Conservation (phyloP, 2,888 invertebrate genomes). For the Linnaemya tessellans region DNA sequence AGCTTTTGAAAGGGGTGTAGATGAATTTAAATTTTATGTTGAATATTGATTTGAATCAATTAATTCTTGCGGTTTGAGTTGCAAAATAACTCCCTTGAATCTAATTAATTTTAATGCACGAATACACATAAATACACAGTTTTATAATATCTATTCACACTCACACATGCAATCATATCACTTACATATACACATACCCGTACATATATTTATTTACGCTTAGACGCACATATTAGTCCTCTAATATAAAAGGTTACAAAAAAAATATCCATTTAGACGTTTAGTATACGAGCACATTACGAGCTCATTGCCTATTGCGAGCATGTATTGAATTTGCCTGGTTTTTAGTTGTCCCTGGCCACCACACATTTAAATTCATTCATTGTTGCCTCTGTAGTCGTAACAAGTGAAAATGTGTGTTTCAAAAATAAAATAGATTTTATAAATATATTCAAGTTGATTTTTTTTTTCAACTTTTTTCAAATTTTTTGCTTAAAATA, state of each 20-base stretch:
- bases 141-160: constrained; percentile 47
- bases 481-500: constrained; percentile 14
- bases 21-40: constrained; percentile 72
- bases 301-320: constrained; percentile 9
- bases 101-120: constrained; percentile 84
- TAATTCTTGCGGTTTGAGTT: constrained; percentile 78
- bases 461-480: background rate
- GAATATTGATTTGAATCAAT: constrained; percentile 84
- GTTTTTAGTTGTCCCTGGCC: constrained; percentile 68
- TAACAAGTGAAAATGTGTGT: constrained; percentile 47
- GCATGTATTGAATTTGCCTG: constrained; percentile 13
- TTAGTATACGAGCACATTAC: background rate
- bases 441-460: constrained; percentile 26
- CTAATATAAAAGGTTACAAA: constrained; percentile 37
- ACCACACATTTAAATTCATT: constrained; percentile 74
- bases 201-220: constrained; percentile 58
- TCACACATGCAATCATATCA: constrained; percentile 23
- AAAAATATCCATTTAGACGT: constrained; percentile 24
- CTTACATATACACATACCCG: constrained; percentile 15
- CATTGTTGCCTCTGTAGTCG: constrained; percentile 43
- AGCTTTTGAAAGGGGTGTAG: constrained; percentile 31
- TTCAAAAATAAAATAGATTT: constrained; percentile 52
- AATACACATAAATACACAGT: constrained; percentile 79
- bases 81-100: constrained; percentile 82
- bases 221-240: constrained; percentile 58